Percentiles rank a stretch among this genome's conserved stretches.
Evolutionary conservation across 1,140 invertebrate species (phyloP).

Genomic region (Colletes gigas): DNA sequence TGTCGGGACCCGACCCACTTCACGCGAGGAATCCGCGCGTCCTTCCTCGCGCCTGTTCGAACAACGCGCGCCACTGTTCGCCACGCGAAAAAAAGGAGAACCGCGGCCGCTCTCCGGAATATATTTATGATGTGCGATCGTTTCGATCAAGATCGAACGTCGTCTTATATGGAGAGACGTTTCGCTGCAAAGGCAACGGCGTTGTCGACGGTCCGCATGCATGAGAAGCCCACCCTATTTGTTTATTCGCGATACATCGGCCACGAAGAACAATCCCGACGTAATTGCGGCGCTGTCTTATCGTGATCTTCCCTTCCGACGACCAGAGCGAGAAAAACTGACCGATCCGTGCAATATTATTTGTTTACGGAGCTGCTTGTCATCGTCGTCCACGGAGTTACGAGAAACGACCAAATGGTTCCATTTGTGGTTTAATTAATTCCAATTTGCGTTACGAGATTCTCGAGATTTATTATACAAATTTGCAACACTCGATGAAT

Average conservation of each 20-base stretch:
- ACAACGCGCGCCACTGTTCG: constrained; percentile 51
- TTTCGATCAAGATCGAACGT: constrained; percentile 40
- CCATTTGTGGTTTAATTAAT: too few relatives aligned
- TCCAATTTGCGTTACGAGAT: too few relatives aligned
- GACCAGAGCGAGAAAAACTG: background rate
- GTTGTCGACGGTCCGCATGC: constrained; percentile 11
- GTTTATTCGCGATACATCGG: constrained; percentile 13
- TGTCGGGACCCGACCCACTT: constrained; percentile 69
- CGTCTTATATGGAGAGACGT: constrained; percentile 33
- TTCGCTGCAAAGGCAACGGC: constrained; percentile 6
- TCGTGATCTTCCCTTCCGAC: constrained; percentile 8
- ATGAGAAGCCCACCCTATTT: background rate
- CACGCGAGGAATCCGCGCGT: constrained; percentile 35
- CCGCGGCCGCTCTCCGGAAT: background rate
- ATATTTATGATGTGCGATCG: constrained; percentile 22
- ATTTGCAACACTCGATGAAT: too few relatives aligned
- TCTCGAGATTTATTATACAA: too few relatives aligned
- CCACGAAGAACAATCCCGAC: constrained; percentile 5
- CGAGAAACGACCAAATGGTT: background rate
- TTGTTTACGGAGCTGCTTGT: background rate
- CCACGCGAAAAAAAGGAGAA: background rate
- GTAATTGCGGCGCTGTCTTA: background rate
- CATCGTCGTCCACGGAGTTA: background rate
- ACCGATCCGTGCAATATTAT: constrained; percentile 3
- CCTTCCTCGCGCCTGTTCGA: constrained; percentile 45